Conservation (phyloP, 1,140 invertebrate species). For the Meloidogyne hapla region DNA sequence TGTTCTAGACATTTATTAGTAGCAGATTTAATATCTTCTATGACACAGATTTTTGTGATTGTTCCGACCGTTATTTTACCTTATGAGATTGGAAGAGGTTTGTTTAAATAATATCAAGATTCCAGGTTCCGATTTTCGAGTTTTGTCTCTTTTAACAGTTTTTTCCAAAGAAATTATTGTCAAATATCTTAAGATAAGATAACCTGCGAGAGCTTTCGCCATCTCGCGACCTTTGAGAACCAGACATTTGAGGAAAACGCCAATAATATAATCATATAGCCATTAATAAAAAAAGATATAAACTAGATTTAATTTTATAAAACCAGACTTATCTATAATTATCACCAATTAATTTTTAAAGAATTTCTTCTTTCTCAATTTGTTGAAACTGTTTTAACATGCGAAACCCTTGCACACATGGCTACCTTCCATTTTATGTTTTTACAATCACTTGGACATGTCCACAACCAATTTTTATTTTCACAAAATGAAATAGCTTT, state of each 20-base stretch:
- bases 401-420: slow-evolving; percentile 6
- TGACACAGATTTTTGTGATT: slow-evolving; percentile 25
- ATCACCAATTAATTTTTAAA: not conserved
- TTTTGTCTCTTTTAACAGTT: no score
- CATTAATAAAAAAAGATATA: no score
- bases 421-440: slow-evolving; percentile 17
- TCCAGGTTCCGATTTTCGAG: no score
- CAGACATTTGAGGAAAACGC: no score
- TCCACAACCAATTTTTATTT: slow-evolving; percentile 3
- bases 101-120: no score
- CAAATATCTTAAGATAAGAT: no score
- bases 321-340: no score
- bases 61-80: slow-evolving; percentile 25
- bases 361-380: slow-evolving; percentile 6
- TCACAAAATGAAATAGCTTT: slow-evolving; percentile 1
- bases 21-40: slow-evolving; percentile 16
- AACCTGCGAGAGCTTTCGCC: no score
- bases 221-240: no score
- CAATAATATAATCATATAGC: no score
- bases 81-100: slow-evolving; percentile 6
- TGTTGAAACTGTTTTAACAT: slow-evolving; percentile 5
- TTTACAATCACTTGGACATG: slow-evolving; percentile 8
- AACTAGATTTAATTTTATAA: no score
- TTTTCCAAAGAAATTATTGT: no score
- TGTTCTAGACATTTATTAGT: slow-evolving; percentile 33